Evolutionary conservation across 2,113 vertebrate species (phyloP), one percentile per base, ranked within the genome.

Genomic region (Corythornis cristatus): DNA sequence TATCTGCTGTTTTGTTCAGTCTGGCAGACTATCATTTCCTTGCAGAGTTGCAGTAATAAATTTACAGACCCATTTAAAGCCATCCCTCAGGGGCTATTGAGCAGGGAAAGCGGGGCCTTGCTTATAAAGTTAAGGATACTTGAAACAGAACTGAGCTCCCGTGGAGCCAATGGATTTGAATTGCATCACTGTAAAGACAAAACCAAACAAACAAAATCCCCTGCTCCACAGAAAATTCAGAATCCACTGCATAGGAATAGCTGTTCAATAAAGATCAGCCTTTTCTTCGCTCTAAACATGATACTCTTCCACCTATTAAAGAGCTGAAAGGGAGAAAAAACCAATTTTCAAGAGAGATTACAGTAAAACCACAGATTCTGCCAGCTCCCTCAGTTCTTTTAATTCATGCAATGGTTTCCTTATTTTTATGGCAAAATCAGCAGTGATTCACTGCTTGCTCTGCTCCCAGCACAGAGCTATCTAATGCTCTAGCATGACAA

Each of bases 21-120:
- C 92, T 88, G 91, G 85, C 89, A 95, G 88, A 88, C 91, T 71
- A 94, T 94, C 91, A 46, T 75, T 96, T 95, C 90, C 92, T 94
- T 78, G 43, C 90, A 58, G 87, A 88, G 88, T 71, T 65, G 70
- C 60, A 51, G 80, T 74, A 71, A 81, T 95, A 90, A 77, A 96
- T 91, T 65, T 72, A 40, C 82, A 86, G 85, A 43, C 15, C 68
- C 61, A 58, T 75, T 95, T 83, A 67, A 65, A 86, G 46, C 20
- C 15, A 12, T 88, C 91, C 89, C 89, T 88, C 48, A 9, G 91
- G 91, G 93, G 43, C 85, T 64, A 64, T 26, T 64, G 91, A 83
- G 75, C 37, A 31, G 53, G 67, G 78, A 80, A 90, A 93, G 87
- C 9, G 16, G 48, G 73, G 75, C 90, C 90, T 64, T 77, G 45